Conservation (phyloP, 2,113 vertebrate species). For the Dunckerocampus dactyliophorus region DNA sequence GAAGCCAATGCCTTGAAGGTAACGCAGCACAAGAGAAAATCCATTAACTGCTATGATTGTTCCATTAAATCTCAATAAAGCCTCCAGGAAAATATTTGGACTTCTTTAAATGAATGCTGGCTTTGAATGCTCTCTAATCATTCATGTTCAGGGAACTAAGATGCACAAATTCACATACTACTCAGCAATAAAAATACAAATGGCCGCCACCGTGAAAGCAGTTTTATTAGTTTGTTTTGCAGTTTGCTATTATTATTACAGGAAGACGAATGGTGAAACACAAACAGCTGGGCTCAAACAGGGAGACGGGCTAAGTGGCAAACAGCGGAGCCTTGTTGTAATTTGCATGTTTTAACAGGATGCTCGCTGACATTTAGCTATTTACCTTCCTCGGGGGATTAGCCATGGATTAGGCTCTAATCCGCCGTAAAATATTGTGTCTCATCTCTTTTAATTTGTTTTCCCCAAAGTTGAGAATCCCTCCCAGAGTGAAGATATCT, state of each 20-base stretch:
- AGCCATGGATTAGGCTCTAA: conserved; percentile 56
- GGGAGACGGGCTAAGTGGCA: conserved; percentile 29
- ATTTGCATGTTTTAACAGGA: conserved; percentile 63
- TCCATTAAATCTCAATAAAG: conserved; percentile 44
- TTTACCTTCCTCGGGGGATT: conserved; percentile 61
- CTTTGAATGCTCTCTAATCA: conserved; percentile 27
- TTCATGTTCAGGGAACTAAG: conserved; percentile 21
- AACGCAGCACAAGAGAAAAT: conserved; percentile 37
- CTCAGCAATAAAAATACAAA: conserved; percentile 36
- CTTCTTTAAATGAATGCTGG: conserved; percentile 23
- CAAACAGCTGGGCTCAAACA: conserved; percentile 12
- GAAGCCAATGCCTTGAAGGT: conserved; percentile 36
- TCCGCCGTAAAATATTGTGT: conserved; percentile 59
- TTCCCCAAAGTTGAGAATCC: conserved; percentile 43
- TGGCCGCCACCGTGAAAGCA: conserved; percentile 10
- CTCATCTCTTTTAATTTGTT: conserved; percentile 59
- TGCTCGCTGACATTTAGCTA: conserved; percentile 52
- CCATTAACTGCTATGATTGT: conserved; percentile 40
- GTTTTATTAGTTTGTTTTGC: background rate
- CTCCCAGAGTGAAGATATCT: conserved; percentile 26
- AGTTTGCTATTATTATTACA: conserved; percentile 8
- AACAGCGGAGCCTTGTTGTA: conserved; percentile 42
- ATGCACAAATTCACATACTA: conserved; percentile 13
- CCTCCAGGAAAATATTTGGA: conserved; percentile 31
- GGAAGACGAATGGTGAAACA: background rate